Base-by-base conservation (phyloP, 2,113 vertebrate species). In the Cranoglanis bouderius region DNA sequence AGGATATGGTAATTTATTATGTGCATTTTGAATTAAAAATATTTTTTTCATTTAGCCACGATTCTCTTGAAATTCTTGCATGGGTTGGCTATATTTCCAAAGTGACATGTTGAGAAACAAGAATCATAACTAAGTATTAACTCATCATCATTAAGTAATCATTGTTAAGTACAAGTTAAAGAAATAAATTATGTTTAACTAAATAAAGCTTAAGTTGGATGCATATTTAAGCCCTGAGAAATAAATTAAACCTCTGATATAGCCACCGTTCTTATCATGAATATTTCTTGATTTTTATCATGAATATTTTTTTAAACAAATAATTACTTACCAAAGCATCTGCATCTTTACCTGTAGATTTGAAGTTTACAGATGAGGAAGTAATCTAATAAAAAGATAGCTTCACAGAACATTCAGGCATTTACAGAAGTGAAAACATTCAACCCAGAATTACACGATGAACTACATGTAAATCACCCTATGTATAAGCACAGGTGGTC, bases 371-470 rank as follows among this genome's bases (percentile, higher is more conserved):
- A 74, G 26, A 61, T 82, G 29, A 88, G 51, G 21, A 80, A 80
- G 2, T 3, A 87, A 61, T 32, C 14, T 2, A 63, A 12, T 6
- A 24, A 57, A n/a, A 87, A 74, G 1, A n/a, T 40, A 84, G 67
- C 26, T 75, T 84, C 38, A 74, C 32, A 26, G 51, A 32, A 51
- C 63, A 43, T 49, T 80, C 75, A 24, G 16, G 12, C 26, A 59
- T 88, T 88, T 84, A 49, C 65, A 88, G 87, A 88, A 88, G 81
- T 88, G 87, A 88, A 84, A 88, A 53, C n/a, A 19, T 21, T 13
- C 24, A 43, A 6, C 53, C 29, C 46, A 65, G 32, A 51, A 29
- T 13, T 61, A 46, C 61, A 82, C 14, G 16, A 21, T 1, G 2
- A 38, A 35, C 21, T 19, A 53, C 16, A 59, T 29, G n/a, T 65